Evolutionary conservation across 35 echinoderm and acorn worm species (phyloP).

Genomic region (Patiria miniata): DNA sequence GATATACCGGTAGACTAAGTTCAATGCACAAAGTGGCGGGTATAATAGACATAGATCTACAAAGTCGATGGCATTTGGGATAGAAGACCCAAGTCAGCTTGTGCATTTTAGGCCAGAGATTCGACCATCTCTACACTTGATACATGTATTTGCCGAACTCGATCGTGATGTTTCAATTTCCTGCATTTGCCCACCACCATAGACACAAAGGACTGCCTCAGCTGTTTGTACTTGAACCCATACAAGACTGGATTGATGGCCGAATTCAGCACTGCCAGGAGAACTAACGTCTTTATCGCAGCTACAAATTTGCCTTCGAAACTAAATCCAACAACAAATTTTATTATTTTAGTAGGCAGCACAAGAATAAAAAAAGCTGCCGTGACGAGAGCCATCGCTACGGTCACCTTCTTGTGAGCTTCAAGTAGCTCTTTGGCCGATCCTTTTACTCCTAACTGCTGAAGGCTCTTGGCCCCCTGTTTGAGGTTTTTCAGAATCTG

Average conservation of each 20-base stretch:
- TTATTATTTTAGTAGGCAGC: too few species aligned
- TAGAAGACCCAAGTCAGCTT: too few species aligned
- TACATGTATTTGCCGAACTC: too few species aligned
- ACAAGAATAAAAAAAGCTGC: neutral
- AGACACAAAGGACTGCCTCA: neutral
- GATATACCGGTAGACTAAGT: too few species aligned
- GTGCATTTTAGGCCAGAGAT: too few species aligned
- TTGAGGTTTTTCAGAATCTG: neutral
- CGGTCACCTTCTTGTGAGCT: neutral
- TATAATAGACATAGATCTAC: too few species aligned
- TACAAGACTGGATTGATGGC: constrained; percentile 6
- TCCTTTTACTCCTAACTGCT: neutral
- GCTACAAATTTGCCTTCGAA: too few species aligned
- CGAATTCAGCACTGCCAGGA: neutral
- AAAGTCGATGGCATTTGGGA: too few species aligned
- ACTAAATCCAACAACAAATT: too few species aligned
- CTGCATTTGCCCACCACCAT: neutral
- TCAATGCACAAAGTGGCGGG: too few species aligned
- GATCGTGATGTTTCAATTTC: neutral
- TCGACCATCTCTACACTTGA: too few species aligned
- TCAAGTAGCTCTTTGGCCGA: neutral
- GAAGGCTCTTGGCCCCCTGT: neutral
- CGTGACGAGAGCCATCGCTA: neutral
- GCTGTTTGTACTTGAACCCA: neutral
- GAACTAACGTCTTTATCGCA: too few species aligned